Base-by-base conservation (phyloP, 2,113 vertebrate species). In the Panthera leo region DNA sequence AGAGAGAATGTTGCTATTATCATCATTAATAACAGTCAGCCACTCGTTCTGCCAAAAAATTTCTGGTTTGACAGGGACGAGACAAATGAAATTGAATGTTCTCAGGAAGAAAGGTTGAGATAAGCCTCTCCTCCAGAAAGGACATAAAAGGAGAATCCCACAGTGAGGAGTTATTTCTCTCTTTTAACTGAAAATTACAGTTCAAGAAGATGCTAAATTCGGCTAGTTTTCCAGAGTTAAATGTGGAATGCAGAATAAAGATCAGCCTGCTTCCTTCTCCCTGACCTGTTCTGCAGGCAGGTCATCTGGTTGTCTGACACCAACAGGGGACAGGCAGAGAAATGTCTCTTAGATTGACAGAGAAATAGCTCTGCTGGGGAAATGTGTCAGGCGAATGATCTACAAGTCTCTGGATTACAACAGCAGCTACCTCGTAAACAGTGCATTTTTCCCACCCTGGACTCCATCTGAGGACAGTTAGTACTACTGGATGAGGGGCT, bases 11-110 rank as follows among this genome's bases (percentile, higher is more conserved):
- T 85, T 82, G 55, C 82, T 85, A 83, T 95, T 83, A 91, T 65
- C 94, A 53, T 61, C 79, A 36, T 78, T 71, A 97, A 87, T 29
- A 73, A 84, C 53, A 61, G 65, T 61, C 85, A 86, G 79, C 36
- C 78, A 51, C 76, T 82, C 0, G 2, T 63, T 67, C 92, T 95
- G 90, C 58, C 96, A 90, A 94, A 79, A 92, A 65, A 82, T 23
- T 88, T 97, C 94, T 97, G 71, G 88, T 96, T 94, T 94, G 87
- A 96, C 82, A 39, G 18, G 71, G 39, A 85, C 85, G 39, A 55
- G 75, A 88, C 96, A 31, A 93, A 92, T 82, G 75, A 92, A 85
- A 92, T 12, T 13, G 58, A 73, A 91, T 48, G 67, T 97, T 89
- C 94, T 92, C 61, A n/a, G 84, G 63, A 31, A 80, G 14, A 79